Evolutionary conservation across 1,140 invertebrate species (phyloP), one percentile per base, ranked within the genome.

Genomic region (Globodera ellingtonae): DNA sequence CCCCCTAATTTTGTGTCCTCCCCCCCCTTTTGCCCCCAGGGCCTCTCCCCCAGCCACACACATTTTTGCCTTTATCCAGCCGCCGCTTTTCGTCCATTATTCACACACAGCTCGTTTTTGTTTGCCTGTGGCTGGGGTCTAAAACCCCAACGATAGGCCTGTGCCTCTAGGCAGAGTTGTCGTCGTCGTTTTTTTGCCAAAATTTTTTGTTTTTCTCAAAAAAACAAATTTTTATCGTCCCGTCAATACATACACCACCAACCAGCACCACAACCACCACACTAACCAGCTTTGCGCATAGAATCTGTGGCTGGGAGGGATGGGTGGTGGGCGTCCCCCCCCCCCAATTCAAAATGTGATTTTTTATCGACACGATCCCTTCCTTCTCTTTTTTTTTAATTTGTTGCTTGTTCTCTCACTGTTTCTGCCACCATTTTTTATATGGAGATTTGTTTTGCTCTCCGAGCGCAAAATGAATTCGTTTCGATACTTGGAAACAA

Each of bases 241-340:
- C 35, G 44, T 52, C 18, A 62, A 50, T 56, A 5, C 59, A 50
- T 56, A 5, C 59, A 35, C 10, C 47, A 75, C 7, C 46, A 73
- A n/a, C 24, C 0, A 13, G 9, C 50, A 24, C 50, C 46, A 24
- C 24, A 24, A 24, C 24, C 24, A 52, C 62, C 21, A 18, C 21
- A 71, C 10, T 24, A 75, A 62, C 47, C 47, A 48, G 10, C 10
- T 67, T 8, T 48, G 4, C 24, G 62, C 65, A 76, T 10, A 56
- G 24, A 74, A 21, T 35, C 15, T 77, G 75, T 77, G 75, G 75
- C 75, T 77, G 75, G 75, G 75, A 77, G 75, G 75, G 75, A 44
- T 50, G 62, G 13, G 75, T n/a, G 18, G 47, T 6, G 62, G 21
- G 6, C 35, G 7, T 47, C 24, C 21, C 44, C 74, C 59, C 73